Base-by-base conservation (phyloP, 2,888 invertebrate genomes). In the Frankliniella fusca region DNA sequence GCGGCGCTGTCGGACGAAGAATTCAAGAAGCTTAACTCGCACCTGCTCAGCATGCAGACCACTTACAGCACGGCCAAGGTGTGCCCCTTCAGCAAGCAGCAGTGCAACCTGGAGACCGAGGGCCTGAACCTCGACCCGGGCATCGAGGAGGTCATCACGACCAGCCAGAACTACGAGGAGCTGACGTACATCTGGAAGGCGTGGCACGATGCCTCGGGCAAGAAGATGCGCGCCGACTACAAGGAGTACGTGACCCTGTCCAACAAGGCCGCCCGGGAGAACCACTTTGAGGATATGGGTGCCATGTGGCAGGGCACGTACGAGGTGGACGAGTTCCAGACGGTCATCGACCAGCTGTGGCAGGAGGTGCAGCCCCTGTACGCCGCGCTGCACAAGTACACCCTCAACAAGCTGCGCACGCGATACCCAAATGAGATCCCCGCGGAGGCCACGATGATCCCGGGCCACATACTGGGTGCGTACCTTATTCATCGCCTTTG, bases 301-400 rank as follows among this genome's bases (percentile, higher is more conserved):
- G 95, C 94, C 50, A 95, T 95, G 86, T 97, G 97, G 97, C 93
- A 94, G 89, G 93, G 94, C 86, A 93, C 94, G 0, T 98, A 96
- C 86, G 96, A 96, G 86, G 93, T 94, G 0, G 89, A 91, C 0
- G 92, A 93, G 83, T 93, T 97, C 86, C 91, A 93, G 82, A 90
- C 93, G 83, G 95, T 96, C 85, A 89, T 97, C 38, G 95, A 95
- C 82, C 93, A 93, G 84, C 93, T 94, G 79, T 96, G 95, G 95
- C 92, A 93, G 86, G 93, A 93, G 88, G 91, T 98, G 49, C 93
- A 93, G 81, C 97, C 97, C 0, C 89, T 98, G 0, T 97, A 97
- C 87, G 93, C 95, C 84, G 91, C 95, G 49, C 89, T 98, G 0
- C 97, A 97, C 86, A 94, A 97, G 0, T 98, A 97, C 88, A 94